These are phyloP conservation scores for Gerris lacustris DNA, from an alignment of 2,888 invertebrate genomes.

Conservation along the genomic window DNA sequence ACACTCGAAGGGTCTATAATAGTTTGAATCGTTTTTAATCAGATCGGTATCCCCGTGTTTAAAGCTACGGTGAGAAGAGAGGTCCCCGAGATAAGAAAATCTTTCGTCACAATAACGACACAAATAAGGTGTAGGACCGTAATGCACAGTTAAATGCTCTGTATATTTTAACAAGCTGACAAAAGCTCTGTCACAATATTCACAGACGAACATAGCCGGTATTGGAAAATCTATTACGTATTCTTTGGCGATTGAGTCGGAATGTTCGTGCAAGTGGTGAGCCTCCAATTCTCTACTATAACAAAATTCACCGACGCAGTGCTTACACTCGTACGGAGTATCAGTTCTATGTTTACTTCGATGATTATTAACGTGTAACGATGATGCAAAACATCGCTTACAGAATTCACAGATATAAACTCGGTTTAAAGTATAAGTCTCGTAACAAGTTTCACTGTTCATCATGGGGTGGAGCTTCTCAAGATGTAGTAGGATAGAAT, in stretches of 20 bases:
- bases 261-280: conserved; percentile 10
- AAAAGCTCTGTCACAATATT: conserved; percentile 28
- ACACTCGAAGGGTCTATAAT: conserved; percentile 28
- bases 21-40: conserved; percentile 23
- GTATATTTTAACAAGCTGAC: conserved; percentile 27
- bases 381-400: conserved; percentile 30
- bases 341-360: conserved; percentile 26
- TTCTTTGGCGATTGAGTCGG: conserved; percentile 17
- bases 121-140: conserved; percentile 27
- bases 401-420: conserved; percentile 32
- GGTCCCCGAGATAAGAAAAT: conserved; percentile 22
- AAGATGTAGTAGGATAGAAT: conserved; percentile 29
- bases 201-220: conserved; percentile 27
- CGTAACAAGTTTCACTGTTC: conserved; percentile 25
- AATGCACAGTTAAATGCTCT: conserved; percentile 29
- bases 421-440: conserved; percentile 28
- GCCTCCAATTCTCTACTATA: conserved; percentile 5
- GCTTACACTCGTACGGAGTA: conserved; percentile 19
- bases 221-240: conserved; percentile 26
- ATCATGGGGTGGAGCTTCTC: conserved; percentile 26
- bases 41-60: conserved; percentile 19
- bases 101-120: conserved; percentile 26
- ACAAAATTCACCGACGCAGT: conserved; percentile 12
- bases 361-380: conserved; percentile 29
- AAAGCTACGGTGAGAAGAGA: conserved; percentile 22